These are phyloP conservation scores for Hemichromis elongatus DNA, from an alignment of 2,113 vertebrate genomes.

Conservation along the genomic window DNA sequence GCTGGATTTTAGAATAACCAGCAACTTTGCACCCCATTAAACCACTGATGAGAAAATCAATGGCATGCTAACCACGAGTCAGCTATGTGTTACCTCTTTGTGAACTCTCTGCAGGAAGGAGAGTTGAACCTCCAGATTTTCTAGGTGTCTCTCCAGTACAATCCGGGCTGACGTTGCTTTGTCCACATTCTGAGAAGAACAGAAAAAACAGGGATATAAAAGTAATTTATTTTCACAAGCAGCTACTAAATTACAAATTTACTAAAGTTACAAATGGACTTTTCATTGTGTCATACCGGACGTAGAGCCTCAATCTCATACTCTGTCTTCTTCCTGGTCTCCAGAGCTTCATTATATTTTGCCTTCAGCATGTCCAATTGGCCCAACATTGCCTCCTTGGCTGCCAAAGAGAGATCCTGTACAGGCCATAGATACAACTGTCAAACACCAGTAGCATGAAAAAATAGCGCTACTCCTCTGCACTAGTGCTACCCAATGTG, in stretches of 20 bases:
- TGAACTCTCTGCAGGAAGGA: slow-evolving; percentile 73
- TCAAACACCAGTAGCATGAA: not conserved
- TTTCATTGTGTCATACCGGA: slow-evolving; percentile 52
- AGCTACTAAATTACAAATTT: not conserved
- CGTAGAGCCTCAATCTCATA: slow-evolving; percentile 70
- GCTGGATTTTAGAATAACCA: not conserved
- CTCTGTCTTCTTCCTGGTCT: slow-evolving; percentile 69
- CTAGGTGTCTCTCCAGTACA: slow-evolving; percentile 65
- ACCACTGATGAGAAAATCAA: not conserved
- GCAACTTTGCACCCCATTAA: slow-evolving; percentile 2
- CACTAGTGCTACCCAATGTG: not conserved
- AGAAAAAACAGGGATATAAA: not conserved
- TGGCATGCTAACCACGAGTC: not conserved
- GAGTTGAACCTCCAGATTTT: slow-evolving; percentile 69
- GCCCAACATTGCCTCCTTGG: slow-evolving; percentile 58
- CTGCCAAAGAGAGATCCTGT: slow-evolving; percentile 68
- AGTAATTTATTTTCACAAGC: not conserved
- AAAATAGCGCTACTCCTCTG: not conserved
- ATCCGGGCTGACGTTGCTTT: slow-evolving; percentile 60
- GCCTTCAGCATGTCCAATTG: slow-evolving; percentile 67
- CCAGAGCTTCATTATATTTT: slow-evolving; percentile 67
- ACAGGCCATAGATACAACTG: not conserved
- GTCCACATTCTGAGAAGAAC: slow-evolving; percentile 59
- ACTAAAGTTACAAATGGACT: not conserved
- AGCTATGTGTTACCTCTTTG: slow-evolving; percentile 64